Conservation (phyloP, 2,797 vertebrate genomes). For the Danio tinwini region DNA sequence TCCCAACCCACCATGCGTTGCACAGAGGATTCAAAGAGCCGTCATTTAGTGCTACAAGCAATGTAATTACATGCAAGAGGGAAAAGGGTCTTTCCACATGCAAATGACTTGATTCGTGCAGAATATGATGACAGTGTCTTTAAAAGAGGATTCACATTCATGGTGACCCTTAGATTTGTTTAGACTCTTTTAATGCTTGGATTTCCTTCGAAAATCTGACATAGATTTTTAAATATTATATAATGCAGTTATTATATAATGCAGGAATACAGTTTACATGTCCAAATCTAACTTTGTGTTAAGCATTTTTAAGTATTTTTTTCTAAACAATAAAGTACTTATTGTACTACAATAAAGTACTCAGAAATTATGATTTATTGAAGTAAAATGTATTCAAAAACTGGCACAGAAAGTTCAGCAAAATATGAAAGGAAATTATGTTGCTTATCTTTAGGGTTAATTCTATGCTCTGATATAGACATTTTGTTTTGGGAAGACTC, state of each 20-base stretch:
- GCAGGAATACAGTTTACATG: background rate
- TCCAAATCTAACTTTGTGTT: background rate
- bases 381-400: background rate
- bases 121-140: constrained; percentile 47
- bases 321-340: background rate
- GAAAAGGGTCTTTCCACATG: constrained; percentile 53
- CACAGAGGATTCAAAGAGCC: constrained; percentile 53
- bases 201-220: background rate
- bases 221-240: background rate
- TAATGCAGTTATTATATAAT: no score
- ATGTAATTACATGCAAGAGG: constrained; percentile 50
- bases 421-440: background rate
- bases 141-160: background rate
- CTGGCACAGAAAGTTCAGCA: background rate
- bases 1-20: constrained; percentile 43
- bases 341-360: background rate
- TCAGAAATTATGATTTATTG: background rate
- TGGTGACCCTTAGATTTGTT: background rate
- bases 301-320: background rate
- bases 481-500: background rate
- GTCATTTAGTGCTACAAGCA: constrained; percentile 53
- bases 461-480: background rate
- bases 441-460: background rate
- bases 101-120: constrained; percentile 49
- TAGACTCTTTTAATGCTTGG: background rate